Evolutionary conservation across 2,797 vertebrate genomes (phyloP), one percentile per base, ranked within the genome.

Genomic region (Oryzias sinensis): DNA sequence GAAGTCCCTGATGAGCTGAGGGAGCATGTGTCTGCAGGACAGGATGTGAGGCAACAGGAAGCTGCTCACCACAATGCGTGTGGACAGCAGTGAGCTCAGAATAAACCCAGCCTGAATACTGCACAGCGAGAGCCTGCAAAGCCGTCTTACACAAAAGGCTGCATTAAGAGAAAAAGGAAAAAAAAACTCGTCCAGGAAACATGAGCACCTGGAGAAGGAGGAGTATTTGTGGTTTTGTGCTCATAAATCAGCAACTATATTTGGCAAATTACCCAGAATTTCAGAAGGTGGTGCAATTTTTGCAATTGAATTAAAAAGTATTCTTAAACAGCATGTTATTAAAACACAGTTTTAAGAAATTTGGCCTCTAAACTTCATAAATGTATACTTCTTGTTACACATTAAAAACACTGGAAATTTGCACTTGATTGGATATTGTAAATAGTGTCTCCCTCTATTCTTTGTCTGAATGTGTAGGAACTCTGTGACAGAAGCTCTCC

Each of bases 41-140:
- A 72, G 71, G 87, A 91, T 85, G 51, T 90, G 76, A 87, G 83
- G 79, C 73, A 79, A 80, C 76, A 79, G 84, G 87, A 84, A 85
- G 78, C 81, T 57, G 74, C 64, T 54, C 45, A 45, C 67, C 66
- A 84, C 73, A 86, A 80, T 82, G 77, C 74, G 75, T 77, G 80
- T 76, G 74, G 72, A 82, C 74, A 83, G 67, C 56, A 65, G 70
- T 15, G 52, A 68, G 76, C 70, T 77, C 59, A 74, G 74, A 72
- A 78, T 78, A 80, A 73, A 77, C 65, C 57, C 3, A 1, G 59
- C 45, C 54, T 63, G 62, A 79, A 81, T 70, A 75, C 54, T 29
- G 45, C 64, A 52, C 78, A 69, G 79, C 61, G 59, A 62, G 76
- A 65, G 55, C 25, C 24, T 53, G 53, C 42, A 47, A 53, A 77